Conservation (phyloP, 1,140 invertebrate genomes). For the Caerostris darwini region DNA sequence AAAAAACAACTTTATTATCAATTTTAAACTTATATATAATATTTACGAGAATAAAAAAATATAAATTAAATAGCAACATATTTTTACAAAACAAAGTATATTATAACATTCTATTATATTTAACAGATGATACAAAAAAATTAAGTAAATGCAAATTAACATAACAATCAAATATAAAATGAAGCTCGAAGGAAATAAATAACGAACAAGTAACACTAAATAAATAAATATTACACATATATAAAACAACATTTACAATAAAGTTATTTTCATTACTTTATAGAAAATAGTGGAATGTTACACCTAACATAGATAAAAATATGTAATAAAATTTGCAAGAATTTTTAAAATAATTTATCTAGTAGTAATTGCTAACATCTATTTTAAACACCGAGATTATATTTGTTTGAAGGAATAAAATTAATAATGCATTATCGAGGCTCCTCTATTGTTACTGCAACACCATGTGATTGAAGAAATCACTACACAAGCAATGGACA, state of each 20-base stretch:
- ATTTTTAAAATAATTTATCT: constrained; percentile 32
- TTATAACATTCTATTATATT: not conserved
- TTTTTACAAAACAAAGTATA: not conserved
- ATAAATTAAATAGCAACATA: not conserved
- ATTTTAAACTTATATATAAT: not conserved
- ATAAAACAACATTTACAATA: not conserved
- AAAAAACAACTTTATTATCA: constrained; percentile 5
- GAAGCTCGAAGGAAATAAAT: not conserved
- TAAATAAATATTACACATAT: not conserved
- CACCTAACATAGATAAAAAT: not conserved
- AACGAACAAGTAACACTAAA: not conserved
- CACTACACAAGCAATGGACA: constrained; percentile 6
- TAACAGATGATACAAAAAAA: not conserved
- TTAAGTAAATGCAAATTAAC: not conserved
- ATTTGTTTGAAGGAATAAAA: not conserved
- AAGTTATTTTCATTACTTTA: not conserved
- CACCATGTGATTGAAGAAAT: constrained; percentile 3
- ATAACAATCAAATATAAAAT: not conserved
- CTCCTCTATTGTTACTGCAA: not conserved
- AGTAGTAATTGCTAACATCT: not conserved
- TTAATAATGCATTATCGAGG: not conserved
- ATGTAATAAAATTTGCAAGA: constrained; percentile 10
- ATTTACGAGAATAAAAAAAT: constrained; percentile 19
- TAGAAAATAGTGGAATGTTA: not conserved
- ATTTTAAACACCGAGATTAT: constrained; percentile 20